Conservation (phyloP, 2,888 invertebrate genomes). For the Alentia gelatinosa region DNA sequence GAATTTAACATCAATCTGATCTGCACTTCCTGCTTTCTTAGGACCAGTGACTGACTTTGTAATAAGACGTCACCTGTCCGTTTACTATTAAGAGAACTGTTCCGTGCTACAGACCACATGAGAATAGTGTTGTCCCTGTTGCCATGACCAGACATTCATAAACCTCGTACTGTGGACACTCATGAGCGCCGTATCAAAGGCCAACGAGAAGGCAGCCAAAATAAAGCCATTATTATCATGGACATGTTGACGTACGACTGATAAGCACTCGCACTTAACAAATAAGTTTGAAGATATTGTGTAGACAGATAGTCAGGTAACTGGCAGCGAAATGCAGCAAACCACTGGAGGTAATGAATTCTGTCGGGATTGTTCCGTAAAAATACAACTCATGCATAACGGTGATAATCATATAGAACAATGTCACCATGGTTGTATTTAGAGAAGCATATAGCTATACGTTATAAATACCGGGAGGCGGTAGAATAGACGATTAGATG, state of each 20-base stretch:
- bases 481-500: too few relatives aligned
- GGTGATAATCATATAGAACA: background rate
- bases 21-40: too few relatives aligned
- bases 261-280: background rate
- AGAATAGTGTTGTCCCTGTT: background rate
- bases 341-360: background rate
- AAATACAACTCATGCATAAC: background rate
- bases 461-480: too few relatives aligned
- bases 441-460: too few relatives aligned
- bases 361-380: background rate
- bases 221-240: background rate
- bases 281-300: too few relatives aligned
- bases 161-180: background rate
- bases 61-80: background rate
- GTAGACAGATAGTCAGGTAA: too few relatives aligned
- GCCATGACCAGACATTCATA: background rate
- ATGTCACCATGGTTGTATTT: background rate
- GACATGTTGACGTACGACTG: background rate
- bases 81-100: background rate
- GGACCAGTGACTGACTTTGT: background rate
- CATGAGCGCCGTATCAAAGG: background rate
- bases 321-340: background rate
- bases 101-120: background rate
- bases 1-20: too few relatives aligned
- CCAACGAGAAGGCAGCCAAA: background rate